Base-by-base conservation (phyloP, 2,113 vertebrate species). In the Aegotheles bennettii region DNA sequence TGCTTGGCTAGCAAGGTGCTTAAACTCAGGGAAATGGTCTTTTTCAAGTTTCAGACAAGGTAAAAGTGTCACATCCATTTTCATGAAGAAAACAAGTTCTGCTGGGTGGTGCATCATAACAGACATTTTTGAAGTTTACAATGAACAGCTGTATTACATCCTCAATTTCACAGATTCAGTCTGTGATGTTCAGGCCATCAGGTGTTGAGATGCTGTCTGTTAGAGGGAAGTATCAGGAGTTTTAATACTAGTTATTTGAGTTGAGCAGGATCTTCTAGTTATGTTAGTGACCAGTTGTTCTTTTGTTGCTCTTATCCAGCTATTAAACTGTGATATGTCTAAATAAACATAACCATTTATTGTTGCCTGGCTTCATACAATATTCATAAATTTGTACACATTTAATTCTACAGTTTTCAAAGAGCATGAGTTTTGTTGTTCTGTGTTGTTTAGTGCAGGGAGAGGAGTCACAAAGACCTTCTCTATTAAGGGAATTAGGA, bases 321-420 rank as follows among this genome's bases (percentile, higher is more conserved):
- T 63, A 26, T 67, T 59, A 70, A 82, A 50, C 4, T 0, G 7
- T 0, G 5, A 14, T 47, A 24, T 3, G 7, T 45, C 47, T 63
- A 93, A 87, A 84, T 42, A 88, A 57, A 45, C 31, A 84, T 42
- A 88, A 57, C 42, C 31, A 57, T 67, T 92, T 90, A 24, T 84
- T 4, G 0, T 61, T 61, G 42, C 0, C 2, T 61, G 54, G 19
- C 29, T 29, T 74, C 79, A 51, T 59, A 19, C 10, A 63, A 36
- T 76, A 48, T 79, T 83, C 40, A 80, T 74, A 67, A 50, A 81
- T 59, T 42, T 11, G 2, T 61, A 42, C 13, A 74, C 40, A 80
- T 57, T 50, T n/a, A 54, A 23, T 80, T 70, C 38, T 24, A 57
- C 23, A 40, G 28, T 43, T 47, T 51, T 84, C 69, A 85, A 57